Evolutionary conservation across 2,888 invertebrate genomes (phyloP).

Genomic region (Caenorhabditis sinica): DNA sequence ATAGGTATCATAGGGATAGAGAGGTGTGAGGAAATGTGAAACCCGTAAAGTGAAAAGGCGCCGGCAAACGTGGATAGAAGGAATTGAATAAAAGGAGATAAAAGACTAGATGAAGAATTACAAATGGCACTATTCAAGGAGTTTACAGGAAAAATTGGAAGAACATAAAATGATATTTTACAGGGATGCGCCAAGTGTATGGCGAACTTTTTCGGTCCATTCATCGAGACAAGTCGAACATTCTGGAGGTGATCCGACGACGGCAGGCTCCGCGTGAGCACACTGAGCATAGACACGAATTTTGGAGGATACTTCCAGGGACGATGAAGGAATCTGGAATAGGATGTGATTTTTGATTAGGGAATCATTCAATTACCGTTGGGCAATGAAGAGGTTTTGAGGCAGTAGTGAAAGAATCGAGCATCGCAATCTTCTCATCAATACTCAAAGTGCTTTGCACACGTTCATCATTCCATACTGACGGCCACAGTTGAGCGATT

Average conservation of each 20-base stretch:
- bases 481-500: slow-evolving; percentile 70
- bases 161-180: slow-evolving; percentile 1
- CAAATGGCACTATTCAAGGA: slow-evolving; percentile 23
- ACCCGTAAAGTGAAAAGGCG: slow-evolving; percentile 35
- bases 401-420: slow-evolving; percentile 66
- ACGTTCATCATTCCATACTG: slow-evolving; percentile 68
- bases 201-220: slow-evolving; percentile 70
- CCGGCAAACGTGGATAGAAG: slow-evolving; percentile 4
- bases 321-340: slow-evolving; percentile 63
- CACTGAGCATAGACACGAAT: slow-evolving; percentile 71
- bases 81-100: neutral
- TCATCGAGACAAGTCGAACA: slow-evolving; percentile 70
- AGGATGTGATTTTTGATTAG: neutral
- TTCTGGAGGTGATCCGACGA: slow-evolving; percentile 62
- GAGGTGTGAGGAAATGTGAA: slow-evolving; percentile 7
- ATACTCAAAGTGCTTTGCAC: slow-evolving; percentile 64
- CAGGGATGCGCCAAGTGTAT: slow-evolving; percentile 60
- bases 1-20: slow-evolving; percentile 19
- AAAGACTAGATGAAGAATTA: slow-evolving; percentile 33
- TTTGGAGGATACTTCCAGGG: slow-evolving; percentile 61
- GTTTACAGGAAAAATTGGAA: slow-evolving; percentile 24
- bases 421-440: slow-evolving; percentile 70
- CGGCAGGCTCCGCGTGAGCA: slow-evolving; percentile 70
- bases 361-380: slow-evolving; percentile 32
- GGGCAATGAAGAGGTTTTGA: slow-evolving; percentile 55